Base-by-base conservation (phyloP, 2,797 vertebrate species). In the Leptodactylus fallax region DNA sequence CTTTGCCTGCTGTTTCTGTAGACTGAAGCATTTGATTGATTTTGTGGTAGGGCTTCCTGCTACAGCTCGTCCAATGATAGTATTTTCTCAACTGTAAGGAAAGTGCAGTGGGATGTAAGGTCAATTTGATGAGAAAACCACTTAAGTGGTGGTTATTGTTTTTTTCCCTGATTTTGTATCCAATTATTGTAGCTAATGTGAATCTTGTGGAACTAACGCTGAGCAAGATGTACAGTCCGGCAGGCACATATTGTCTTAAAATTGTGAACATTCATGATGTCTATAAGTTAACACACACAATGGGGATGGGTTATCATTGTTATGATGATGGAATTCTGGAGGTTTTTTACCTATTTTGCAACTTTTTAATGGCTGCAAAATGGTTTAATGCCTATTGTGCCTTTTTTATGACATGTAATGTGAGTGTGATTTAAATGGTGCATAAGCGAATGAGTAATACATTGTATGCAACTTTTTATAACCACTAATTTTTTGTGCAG, bases 81-180 rank as follows among this genome's bases (percentile, higher is more conserved):
- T 69, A 67, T 86, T 78, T 77, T 88, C 56, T 89, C 72, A 89
- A 78, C 60, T 89, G 84, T 86, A 89, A 89, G 61, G n/a, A 82
- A 89, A 79, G 58, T 82, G 83, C 79, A 82, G 27, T 86, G 79
- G 71, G 53, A 86, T 23, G 17, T 86, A 83, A 89, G 84, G 79
- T 89, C 71, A 86, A 81, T 85, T 85, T 88, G 83, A 88, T 81
- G 83, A 81, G 83, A 88, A 85, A 85, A 74, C 83, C 67, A 85
- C 78, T 88, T 85, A 89, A 86, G 84, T 86, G 87, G 69, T 86
- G 84, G 69, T 86, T 81, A 81, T 69, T 86, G 69, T 81, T n/a
- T 80, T 85, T 60, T 85, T 53, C 51, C 56, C 13, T 47, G 71
- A 72, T 77, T 80, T 79, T 55, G n/a, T 71, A 71, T 61, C 49